Conservation (phyloP, 2,888 invertebrate genomes). For the Ypsolopha sequella region DNA sequence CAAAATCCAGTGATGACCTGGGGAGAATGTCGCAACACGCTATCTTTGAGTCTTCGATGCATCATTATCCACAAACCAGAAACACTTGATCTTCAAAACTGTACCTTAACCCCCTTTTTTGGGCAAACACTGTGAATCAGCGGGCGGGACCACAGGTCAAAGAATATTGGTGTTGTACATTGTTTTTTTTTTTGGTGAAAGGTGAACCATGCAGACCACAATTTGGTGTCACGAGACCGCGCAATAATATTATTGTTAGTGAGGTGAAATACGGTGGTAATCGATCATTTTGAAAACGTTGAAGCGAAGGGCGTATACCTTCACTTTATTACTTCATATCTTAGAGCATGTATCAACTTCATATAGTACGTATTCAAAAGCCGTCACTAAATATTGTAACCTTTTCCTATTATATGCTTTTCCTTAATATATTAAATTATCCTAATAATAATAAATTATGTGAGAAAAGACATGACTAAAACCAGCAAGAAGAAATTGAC, state of each 20-base stretch:
- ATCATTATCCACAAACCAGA: background rate
- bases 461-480: too few species aligned
- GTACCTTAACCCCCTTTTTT: background rate
- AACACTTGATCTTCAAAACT: background rate
- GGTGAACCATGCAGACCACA: background rate
- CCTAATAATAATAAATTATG: too few species aligned
- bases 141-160: background rate
- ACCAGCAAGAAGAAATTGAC: too few species aligned
- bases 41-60: background rate
- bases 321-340: background rate
- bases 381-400: too few species aligned
- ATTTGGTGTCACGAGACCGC: background rate
- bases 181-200: constrained; percentile 1
- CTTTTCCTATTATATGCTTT: too few species aligned
- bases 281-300: background rate
- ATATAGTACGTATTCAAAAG: background rate
- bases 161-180: background rate
- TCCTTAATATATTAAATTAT: too few species aligned
- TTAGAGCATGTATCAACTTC: background rate
- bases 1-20: background rate
- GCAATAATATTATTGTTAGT: background rate
- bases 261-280: background rate
- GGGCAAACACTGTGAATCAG: background rate
- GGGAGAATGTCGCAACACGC: constrained; percentile 1
- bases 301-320: background rate